Base-by-base conservation (phyloP, 1,140 invertebrate genomes). In the Aphelenchoides avenae region DNA sequence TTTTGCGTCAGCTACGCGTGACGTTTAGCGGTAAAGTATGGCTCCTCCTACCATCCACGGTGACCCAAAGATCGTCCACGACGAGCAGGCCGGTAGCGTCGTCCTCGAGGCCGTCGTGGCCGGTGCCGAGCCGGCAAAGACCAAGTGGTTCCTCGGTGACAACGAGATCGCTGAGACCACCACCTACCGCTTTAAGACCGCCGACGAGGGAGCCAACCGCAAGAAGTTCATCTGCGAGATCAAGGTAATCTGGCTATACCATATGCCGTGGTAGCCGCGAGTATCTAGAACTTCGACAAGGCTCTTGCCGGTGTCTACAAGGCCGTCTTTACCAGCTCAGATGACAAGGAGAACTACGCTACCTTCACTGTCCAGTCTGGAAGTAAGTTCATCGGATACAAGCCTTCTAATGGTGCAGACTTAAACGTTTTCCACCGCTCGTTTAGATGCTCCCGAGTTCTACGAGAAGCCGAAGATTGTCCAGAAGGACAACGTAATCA, bases 401-500 rank as follows among this genome's bases (percentile, higher is more conserved):
- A 59, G 18, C n/a, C n/a, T n/a, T n/a, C n/a, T n/a, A n/a, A n/a
- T n/a, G n/a, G n/a, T n/a, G n/a, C n/a, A n/a, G n/a, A n/a, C n/a
- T n/a, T n/a, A n/a, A n/a, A n/a, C n/a, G n/a, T n/a, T n/a, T n/a
- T n/a, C n/a, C n/a, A n/a, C n/a, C n/a, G n/a, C n/a, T n/a, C n/a
- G 27, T 54, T 36, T 59, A 76, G 73, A 77, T 51, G 73, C 73
- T 24, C 73, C 73, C 3, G 73, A 75, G 46, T 75, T 75, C 54
- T 66, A 73, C 46, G 73, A 75, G 27, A 75, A 75, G 46, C 73
- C 73, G 33, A 75, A 75, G 58, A 75, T 75, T 64, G 67, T 77
- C 18, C 73, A 75, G 52, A 59, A 66, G 53, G 73, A 75, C 48
- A 75, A 77, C 46, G 53, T 75, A 15, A 71, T 61, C 40, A n/a